Percentiles rank a stretch among this genome's conserved stretches.
Evolutionary conservation across 2,888 invertebrate species (phyloP).

Genomic region (Harpalus rufipes): DNA sequence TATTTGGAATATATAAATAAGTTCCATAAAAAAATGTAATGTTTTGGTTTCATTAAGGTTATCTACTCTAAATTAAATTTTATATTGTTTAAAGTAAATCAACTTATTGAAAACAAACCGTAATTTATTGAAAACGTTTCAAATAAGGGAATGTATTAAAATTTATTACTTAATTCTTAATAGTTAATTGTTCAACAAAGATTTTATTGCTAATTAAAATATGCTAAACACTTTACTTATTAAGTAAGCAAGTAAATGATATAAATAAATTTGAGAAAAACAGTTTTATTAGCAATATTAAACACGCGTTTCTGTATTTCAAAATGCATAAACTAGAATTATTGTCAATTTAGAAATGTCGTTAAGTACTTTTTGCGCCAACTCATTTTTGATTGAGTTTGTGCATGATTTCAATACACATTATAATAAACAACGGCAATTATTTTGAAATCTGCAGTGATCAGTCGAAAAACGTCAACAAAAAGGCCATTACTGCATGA

Average conservation of each 20-base stretch:
- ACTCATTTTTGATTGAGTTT: constrained; percentile 4
- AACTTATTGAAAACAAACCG: no score
- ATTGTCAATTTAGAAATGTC: constrained; percentile 22
- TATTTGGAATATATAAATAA: no score
- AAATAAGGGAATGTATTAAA: not conserved
- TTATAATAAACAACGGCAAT: constrained; percentile 13
- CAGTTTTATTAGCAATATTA: constrained; percentile 12
- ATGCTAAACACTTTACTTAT: constrained; percentile 1
- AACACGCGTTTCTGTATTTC: not conserved
- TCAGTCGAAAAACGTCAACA: not conserved
- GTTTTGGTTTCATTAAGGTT: no score
- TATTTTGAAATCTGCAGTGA: constrained; percentile 16
- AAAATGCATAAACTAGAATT: constrained; percentile 11
- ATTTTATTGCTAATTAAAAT: not conserved
- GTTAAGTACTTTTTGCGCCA: not conserved
- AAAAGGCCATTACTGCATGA: constrained; percentile 18
- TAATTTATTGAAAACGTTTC: not conserved
- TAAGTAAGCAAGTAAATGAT: not conserved
- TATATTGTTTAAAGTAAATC: no score
- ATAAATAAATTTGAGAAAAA: not conserved
- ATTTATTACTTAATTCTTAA: not conserved
- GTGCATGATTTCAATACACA: constrained; percentile 20
- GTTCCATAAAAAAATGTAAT: no score
- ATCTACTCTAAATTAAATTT: no score
- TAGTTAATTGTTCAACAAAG: not conserved